Evolutionary conservation across 2,797 vertebrate species (phyloP).

Genomic region (Xenops minutus): DNA sequence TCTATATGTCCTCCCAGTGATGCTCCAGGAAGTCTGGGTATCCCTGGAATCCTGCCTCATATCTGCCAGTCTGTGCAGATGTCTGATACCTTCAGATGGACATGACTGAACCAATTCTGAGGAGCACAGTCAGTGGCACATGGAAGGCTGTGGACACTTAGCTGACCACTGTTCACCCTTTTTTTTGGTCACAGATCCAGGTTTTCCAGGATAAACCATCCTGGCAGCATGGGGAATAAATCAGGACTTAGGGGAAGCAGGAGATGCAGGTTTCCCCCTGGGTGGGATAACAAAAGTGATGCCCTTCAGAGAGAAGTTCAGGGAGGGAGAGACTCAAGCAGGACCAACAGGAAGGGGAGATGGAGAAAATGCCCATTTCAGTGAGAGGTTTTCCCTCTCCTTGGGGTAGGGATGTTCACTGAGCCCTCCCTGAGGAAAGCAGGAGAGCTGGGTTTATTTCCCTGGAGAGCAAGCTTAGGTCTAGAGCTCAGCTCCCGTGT

Average conservation of each 20-base stretch:
- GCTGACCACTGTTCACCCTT: not conserved
- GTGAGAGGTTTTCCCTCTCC: not conserved
- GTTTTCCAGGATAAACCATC: not conserved
- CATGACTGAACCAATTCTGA: not conserved
- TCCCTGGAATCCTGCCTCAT: not conserved
- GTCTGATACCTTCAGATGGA: not conserved
- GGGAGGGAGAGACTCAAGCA: not conserved
- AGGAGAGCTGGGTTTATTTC: conserved; percentile 29
- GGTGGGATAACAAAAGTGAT: not conserved
- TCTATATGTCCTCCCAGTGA: not conserved
- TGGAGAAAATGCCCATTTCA: not conserved
- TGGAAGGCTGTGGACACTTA: not conserved
- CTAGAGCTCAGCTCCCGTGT: not conserved
- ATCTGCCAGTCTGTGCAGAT: not conserved
- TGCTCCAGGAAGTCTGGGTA: not conserved
- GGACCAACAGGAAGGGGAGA: not conserved
- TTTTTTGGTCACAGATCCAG: not conserved
- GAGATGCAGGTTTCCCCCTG: not conserved
- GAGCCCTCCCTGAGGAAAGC: not conserved
- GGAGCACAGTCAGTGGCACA: not conserved
- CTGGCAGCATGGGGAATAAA: not conserved
- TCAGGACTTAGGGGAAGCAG: not conserved
- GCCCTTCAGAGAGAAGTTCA: not conserved
- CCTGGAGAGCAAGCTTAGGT: not conserved
- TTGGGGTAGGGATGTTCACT: not conserved